A percentile compares a stretch with the other conserved stretches of the same genome.
These are phyloP conservation scores for Sardinella longiceps DNA, from an alignment of 2,797 vertebrate genomes.

Conservation along the genomic window DNA sequence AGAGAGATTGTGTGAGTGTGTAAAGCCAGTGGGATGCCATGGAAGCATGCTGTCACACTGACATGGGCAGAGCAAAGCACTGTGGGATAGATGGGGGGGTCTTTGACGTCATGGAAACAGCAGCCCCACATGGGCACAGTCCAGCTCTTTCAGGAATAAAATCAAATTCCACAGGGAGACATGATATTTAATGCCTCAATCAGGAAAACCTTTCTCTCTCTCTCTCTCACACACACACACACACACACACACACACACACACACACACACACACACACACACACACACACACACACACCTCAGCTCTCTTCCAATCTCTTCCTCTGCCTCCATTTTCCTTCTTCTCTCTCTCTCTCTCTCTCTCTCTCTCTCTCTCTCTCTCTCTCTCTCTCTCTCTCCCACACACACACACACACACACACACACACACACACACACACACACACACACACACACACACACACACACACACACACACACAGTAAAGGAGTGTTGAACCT, in stretches of 20 bases:
- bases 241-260: too few relatives aligned
- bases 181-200: constrained; percentile 30
- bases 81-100: constrained; percentile 29
- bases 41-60: constrained; percentile 40
- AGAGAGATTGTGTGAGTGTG: not conserved
- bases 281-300: not conserved
- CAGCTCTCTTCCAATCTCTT: not conserved
- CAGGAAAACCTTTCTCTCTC: not conserved
- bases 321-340: not conserved
- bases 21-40: not conserved
- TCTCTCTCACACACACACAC: too few relatives aligned
- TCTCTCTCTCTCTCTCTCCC: not conserved
- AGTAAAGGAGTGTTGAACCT: too few relatives aligned
- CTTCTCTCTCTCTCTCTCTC: not conserved
- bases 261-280: too few relatives aligned
- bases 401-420: too few relatives aligned
- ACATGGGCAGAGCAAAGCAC: constrained; percentile 46
- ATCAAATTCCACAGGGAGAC: constrained; percentile 54
- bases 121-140: constrained; percentile 48
- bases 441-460: too few relatives aligned
- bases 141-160: constrained; percentile 60
- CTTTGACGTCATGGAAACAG: constrained; percentile 64
- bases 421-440: too few relatives aligned
- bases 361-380: not conserved
- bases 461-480: too few relatives aligned